Percentiles rank a stretch among this genome's conserved stretches.
Conservation (phyloP, 64 coral and sea anemone species). For the Cladopsammia gracilis region DNA sequence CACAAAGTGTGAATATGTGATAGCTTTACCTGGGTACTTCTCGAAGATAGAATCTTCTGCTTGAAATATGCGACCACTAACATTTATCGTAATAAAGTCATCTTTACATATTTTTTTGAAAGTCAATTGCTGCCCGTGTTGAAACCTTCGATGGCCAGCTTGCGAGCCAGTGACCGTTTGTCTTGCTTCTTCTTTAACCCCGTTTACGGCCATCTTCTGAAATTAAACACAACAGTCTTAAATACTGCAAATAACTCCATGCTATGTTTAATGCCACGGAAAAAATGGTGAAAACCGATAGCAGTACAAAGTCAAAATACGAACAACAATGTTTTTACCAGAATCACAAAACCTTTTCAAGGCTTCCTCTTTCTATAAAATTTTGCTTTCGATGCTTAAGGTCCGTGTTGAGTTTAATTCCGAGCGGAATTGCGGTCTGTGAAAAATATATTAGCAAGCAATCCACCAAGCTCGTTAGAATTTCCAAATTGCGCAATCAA, state of each 20-base stretch:
- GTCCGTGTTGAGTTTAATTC: slow-evolving; percentile 23
- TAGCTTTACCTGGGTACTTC: slow-evolving; percentile 57
- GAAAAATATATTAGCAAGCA: slow-evolving; percentile 27
- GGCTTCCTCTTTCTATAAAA: not conserved
- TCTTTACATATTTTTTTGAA: slow-evolving; percentile 5
- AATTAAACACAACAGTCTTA: not conserved
- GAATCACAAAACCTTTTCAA: not conserved
- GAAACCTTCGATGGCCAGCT: not conserved
- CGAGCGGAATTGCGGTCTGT: slow-evolving; percentile 10
- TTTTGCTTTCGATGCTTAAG: slow-evolving; percentile 2
- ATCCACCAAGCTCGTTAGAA: slow-evolving; percentile 18
- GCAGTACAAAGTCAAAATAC: too few species aligned
- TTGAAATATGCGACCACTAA: slow-evolving; percentile 56
- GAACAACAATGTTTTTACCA: not conserved
- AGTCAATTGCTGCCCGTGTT: not conserved
- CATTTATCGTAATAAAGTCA: slow-evolving; percentile 61
- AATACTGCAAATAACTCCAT: too few species aligned
- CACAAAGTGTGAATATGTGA: too few species aligned
- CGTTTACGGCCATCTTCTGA: slow-evolving; percentile 1
- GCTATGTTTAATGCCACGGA: not conserved
- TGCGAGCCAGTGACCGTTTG: not conserved
- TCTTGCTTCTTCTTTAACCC: not conserved
- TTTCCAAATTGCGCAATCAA: slow-evolving; percentile 18
- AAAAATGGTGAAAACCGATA: not conserved
- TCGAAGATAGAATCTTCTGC: slow-evolving; percentile 55